Evolutionary conservation across 1,140 invertebrate species (phyloP).

Genomic region (Rhopalosiphum padi): DNA sequence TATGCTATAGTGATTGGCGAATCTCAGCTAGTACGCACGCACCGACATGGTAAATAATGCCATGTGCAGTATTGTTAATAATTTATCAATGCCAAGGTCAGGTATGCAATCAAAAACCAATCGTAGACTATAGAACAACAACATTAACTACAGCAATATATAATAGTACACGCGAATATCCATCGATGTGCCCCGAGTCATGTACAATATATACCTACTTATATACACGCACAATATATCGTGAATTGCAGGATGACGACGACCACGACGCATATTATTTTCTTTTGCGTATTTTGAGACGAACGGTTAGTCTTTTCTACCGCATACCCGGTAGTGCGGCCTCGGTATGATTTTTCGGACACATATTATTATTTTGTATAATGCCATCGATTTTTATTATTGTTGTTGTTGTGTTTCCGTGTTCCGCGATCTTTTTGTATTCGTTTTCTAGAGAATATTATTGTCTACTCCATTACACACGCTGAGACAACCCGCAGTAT

Average conservation of each 20-base stretch:
- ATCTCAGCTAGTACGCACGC: not conserved
- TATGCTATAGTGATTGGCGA: not conserved
- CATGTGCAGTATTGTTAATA: not conserved
- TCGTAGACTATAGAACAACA: not conserved
- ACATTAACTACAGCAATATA: not conserved
- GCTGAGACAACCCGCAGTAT: not conserved
- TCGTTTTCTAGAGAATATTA: conserved; percentile 23
- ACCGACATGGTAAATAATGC: not conserved
- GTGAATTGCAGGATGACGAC: not conserved
- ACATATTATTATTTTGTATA: not conserved
- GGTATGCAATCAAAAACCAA: not conserved
- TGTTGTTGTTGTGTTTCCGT: not conserved
- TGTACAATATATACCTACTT: not conserved
- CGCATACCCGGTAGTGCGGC: not conserved
- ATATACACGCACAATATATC: not conserved
- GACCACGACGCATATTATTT: not conserved
- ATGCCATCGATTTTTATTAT: not conserved
- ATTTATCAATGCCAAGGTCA: conserved; percentile 15
- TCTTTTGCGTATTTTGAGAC: not conserved
- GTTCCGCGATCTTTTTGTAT: conserved; percentile 23
- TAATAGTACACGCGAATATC: not conserved
- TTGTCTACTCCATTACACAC: not conserved
- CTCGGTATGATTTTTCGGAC: not conserved
- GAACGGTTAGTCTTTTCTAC: not conserved
- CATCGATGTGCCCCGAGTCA: not conserved